phyloP scores from a whole-genome alignment of 2,113 vertebrate species.

The Piaya cayana region DNA sequence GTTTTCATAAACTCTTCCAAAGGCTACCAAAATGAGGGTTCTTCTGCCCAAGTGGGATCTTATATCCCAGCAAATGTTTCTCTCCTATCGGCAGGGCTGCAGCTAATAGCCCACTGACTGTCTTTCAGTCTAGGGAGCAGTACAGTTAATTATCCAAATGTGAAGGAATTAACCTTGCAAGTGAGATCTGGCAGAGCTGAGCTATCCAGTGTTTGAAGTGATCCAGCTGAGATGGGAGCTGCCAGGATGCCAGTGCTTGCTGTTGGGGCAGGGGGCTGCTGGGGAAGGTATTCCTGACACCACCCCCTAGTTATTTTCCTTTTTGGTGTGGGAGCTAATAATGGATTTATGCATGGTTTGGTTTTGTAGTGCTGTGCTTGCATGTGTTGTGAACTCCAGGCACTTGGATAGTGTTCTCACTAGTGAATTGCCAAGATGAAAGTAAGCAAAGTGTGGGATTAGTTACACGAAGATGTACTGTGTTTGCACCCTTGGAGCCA shows the following conservation, averaged over 20 bases:
- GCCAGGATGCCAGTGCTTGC: background rate
- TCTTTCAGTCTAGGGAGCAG: background rate
- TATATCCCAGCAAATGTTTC: background rate
- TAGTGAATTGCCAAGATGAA: background rate
- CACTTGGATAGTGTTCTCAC: background rate
- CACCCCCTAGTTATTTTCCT: background rate
- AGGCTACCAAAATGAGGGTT: background rate
- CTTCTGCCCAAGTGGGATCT: background rate
- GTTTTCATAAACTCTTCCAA: background rate
- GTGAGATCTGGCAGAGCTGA: background rate
- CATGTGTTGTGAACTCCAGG: background rate
- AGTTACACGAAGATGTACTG: background rate
- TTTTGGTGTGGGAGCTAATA: background rate
- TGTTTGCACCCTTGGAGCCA: background rate
- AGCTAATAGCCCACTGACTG: background rate
- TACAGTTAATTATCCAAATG: background rate
- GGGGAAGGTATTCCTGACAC: background rate
- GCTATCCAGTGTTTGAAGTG: slow-evolving; percentile 13
- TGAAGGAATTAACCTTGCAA: background rate
- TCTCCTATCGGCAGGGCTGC: background rate
- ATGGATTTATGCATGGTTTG: slow-evolving; percentile 8
- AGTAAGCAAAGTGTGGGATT: background rate
- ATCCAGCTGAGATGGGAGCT: background rate
- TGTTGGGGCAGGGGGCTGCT: background rate
- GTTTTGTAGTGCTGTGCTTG: slow-evolving; percentile 16